Base-by-base conservation (phyloP, 2,113 vertebrate species). In the Proterorhinus semilunaris region DNA sequence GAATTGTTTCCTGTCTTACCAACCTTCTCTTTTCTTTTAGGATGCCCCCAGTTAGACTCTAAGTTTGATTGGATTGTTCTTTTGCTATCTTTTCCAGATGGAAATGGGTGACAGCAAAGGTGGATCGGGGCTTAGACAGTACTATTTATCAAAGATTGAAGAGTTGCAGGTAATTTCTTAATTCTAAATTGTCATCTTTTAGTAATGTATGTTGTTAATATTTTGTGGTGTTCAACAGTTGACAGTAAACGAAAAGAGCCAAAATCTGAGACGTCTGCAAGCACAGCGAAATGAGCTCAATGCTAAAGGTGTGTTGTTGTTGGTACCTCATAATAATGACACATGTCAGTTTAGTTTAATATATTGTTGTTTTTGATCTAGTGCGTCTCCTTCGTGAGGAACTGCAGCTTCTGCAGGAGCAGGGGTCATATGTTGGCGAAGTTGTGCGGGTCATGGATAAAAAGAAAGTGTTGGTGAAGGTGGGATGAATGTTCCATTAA, bases 381-480 rank as follows among this genome's bases (percentile, higher is more conserved):
- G 98, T 99, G 74, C 95, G 98, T 36, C 90, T 99, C 3, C 85
- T 99, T 74, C 94, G 98, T 44, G 98, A 99, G 82, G 98, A 99
- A 88, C 92, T 99, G 68, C 98, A 99, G 92, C 83, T 99, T 66
- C 90, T 99, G 65, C 98, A 99, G 88, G 98, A 99, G 68, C 98
- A 99, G 90, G 98, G 98, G 0, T 99, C 98, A 50, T 99, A 99
- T 0, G 98, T 99, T 7, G 98, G 98, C 4, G 98, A 99, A 80
- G 98, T 99, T 62, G 98, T 99, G 16, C 93, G 97, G 75, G 97
- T 98, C 71, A 99, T 99, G 98, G 98, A 99, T 81, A 99, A 99
- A 91, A 99, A 99, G 90, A 99, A 99, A 79, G 98, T 99, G 58
- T 87, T 99, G 0, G 98, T 99, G 7, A 99, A 99, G 96, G 98